Evolutionary conservation across 2,113 vertebrate species (phyloP).

Genomic region (Lonchura striata): DNA sequence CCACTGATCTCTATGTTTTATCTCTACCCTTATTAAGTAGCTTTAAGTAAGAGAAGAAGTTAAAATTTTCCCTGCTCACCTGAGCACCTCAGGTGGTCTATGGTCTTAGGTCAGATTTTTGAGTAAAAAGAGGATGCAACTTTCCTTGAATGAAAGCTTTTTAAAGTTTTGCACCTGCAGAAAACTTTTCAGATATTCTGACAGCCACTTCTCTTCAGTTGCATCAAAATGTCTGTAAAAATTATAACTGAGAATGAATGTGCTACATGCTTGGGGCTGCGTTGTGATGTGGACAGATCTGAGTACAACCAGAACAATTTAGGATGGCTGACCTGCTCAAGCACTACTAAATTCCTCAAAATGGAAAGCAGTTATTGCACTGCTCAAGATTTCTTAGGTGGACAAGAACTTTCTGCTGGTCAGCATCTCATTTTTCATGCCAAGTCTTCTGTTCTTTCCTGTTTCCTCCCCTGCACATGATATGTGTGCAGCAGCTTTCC

Average conservation of each 20-base stretch:
- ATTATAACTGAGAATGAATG: fast-evolving
- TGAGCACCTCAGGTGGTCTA: not conserved
- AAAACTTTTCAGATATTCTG: not conserved
- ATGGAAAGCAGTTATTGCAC: not conserved
- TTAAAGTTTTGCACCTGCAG: not conserved
- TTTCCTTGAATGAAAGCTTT: not conserved
- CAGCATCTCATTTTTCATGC: conserved; percentile 57
- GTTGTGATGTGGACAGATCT: not conserved
- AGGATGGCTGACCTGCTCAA: not conserved
- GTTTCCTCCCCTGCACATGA: not conserved
- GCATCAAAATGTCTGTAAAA: not conserved
- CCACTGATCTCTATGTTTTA: not conserved
- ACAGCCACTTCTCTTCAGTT: not conserved
- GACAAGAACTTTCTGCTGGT: conserved; percentile 44
- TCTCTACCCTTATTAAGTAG: not conserved
- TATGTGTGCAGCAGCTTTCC: not conserved
- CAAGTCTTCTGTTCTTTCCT: conserved; percentile 7
- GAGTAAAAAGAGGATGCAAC: not conserved
- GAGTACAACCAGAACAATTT: not conserved
- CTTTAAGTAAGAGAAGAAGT: not conserved
- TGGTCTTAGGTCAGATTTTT: not conserved
- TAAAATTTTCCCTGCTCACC: not conserved
- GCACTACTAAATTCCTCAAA: not conserved
- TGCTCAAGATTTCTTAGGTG: conserved; percentile 1
- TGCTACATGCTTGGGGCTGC: not conserved